Conservation (phyloP, 1,140 invertebrate species). For the Tetraneura akinire region DNA sequence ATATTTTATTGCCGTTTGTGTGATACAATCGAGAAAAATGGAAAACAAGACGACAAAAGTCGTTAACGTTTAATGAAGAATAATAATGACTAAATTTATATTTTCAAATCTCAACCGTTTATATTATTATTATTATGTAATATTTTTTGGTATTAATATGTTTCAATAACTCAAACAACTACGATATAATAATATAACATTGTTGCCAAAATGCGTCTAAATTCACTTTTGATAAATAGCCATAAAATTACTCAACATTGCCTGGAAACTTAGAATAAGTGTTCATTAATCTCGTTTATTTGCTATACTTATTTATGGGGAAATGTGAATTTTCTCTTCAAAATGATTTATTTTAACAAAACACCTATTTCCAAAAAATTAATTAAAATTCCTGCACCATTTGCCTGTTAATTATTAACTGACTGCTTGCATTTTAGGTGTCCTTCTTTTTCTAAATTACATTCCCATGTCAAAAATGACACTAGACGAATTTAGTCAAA, state of each 20-base stretch:
- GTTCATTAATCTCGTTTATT: background rate
- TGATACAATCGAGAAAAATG: no score
- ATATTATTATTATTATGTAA: no score
- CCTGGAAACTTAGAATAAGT: background rate
- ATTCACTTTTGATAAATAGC: background rate
- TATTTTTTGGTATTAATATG: no score
- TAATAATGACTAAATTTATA: no score
- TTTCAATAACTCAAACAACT: background rate
- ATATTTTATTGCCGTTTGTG: no score
- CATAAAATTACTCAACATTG: background rate
- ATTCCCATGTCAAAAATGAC: slow-evolving; percentile 10
- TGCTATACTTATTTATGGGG: background rate
- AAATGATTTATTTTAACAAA: slow-evolving; percentile 19
- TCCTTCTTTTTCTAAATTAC: slow-evolving; percentile 4
- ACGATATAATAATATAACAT: no score
- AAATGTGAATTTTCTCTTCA: slow-evolving; percentile 1
- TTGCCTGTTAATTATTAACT: slow-evolving; percentile 13
- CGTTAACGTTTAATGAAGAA: no score
- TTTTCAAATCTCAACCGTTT: no score
- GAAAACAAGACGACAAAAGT: no score
- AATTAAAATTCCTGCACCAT: background rate
- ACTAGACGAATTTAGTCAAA: background rate
- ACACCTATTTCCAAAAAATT: slow-evolving; percentile 7
- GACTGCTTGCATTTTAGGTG: background rate
- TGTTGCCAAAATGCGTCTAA: background rate